Percentiles rank a stretch among this genome's conserved stretches.
Conservation (phyloP, 1,140 invertebrate genomes). For the Eriocheir sinensis region DNA sequence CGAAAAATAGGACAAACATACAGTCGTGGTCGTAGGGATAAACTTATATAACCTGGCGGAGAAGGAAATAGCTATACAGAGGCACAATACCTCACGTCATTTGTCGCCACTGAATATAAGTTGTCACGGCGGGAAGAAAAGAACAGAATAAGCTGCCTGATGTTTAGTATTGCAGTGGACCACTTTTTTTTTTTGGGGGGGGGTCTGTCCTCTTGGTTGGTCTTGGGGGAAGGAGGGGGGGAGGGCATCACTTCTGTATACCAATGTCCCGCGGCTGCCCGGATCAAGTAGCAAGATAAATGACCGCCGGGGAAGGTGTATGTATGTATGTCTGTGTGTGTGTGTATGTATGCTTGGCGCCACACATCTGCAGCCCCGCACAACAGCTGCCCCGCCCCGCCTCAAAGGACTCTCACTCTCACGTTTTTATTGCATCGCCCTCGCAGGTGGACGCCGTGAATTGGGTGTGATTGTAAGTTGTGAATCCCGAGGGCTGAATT, state of each 20-base stretch:
- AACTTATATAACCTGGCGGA: too few species aligned
- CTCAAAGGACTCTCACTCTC: conserved; percentile 45
- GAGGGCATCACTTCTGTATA: too few species aligned
- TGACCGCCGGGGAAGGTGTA: not conserved
- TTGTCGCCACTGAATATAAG: not conserved
- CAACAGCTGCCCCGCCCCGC: conserved; percentile 28
- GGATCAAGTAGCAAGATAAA: not conserved
- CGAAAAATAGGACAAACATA: too few species aligned
- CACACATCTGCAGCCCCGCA: conserved; percentile 33
- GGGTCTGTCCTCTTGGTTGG: too few species aligned
- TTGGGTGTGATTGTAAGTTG: conserved; percentile 60
- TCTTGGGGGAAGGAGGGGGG: too few species aligned
- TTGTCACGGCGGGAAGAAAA: not conserved
- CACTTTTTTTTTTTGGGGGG: too few species aligned
- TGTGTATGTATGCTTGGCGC: too few species aligned
- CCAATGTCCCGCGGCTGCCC: not conserved
- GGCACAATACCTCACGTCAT: too few species aligned
- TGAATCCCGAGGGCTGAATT: conserved; percentile 40
- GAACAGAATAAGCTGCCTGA: too few species aligned
- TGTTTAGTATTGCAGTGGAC: not conserved
- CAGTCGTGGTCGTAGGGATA: too few species aligned
- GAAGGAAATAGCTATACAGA: too few species aligned
- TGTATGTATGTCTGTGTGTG: too few species aligned
- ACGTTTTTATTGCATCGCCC: conserved; percentile 29
- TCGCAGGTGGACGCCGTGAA: conserved; percentile 48